phyloP scores from a whole-genome alignment of 2,888 invertebrate genomes.

The Mystacides longicornis region DNA sequence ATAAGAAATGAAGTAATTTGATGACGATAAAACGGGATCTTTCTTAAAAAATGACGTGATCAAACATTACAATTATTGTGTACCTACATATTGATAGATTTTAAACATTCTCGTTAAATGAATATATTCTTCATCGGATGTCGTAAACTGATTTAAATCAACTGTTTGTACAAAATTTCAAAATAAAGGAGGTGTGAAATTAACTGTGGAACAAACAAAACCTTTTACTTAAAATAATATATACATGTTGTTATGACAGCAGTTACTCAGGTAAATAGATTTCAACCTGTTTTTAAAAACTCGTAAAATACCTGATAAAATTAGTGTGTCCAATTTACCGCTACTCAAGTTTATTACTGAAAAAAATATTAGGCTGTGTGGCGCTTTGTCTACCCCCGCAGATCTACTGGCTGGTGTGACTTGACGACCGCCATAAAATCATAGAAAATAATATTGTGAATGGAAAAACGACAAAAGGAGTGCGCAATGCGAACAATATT shows the following conservation, averaged over 20 bases:
- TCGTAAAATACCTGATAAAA: slow-evolving; percentile 12
- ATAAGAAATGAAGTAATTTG: too few species aligned
- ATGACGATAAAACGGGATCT: too few species aligned
- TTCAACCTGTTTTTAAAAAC: slow-evolving; percentile 13
- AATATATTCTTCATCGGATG: not conserved
- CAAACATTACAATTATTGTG: not conserved
- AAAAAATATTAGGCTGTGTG: slow-evolving; percentile 1
- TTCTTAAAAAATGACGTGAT: not conserved
- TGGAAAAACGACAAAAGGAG: slow-evolving; percentile 7
- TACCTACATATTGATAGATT: not conserved
- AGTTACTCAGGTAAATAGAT: not conserved
- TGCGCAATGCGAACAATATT: not conserved
- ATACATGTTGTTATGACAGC: not conserved
- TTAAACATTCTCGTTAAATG: not conserved
- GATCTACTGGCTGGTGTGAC: slow-evolving; percentile 4
- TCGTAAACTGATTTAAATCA: not conserved
- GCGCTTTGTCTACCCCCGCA: not conserved
- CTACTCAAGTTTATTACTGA: slow-evolving; percentile 18
- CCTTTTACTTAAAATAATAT: not conserved
- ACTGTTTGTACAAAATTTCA: not conserved
- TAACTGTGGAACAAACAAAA: not conserved
- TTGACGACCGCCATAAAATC: slow-evolving; percentile 10
- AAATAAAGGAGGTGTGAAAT: not conserved
- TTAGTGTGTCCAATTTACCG: slow-evolving; percentile 18
- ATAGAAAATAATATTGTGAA: slow-evolving; percentile 10